Evolutionary conservation across 1,140 invertebrate species (phyloP).

Genomic region (Bombus superbus): DNA sequence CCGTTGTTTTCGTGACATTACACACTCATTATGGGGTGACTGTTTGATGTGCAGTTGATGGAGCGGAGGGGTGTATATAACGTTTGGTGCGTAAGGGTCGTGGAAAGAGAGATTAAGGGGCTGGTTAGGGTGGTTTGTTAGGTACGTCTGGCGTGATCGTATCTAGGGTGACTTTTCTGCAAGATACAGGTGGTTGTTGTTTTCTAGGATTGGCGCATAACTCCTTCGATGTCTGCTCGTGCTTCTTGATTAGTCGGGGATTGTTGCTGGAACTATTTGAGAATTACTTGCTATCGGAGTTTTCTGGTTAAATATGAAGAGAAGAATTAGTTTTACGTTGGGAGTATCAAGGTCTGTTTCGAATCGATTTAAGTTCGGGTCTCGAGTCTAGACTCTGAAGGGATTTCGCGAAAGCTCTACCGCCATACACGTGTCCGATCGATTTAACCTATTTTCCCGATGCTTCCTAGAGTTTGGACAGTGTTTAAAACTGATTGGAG

Average conservation of each 20-base stretch:
- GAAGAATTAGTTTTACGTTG: background rate
- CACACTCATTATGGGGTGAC: background rate
- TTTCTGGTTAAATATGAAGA: background rate
- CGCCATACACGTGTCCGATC: background rate
- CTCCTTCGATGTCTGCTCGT: no score
- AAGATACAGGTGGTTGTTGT: background rate
- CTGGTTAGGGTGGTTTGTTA: background rate
- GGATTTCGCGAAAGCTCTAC: slow-evolving; percentile 11
- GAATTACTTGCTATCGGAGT: background rate
- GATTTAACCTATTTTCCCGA: background rate
- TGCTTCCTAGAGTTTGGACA: background rate
- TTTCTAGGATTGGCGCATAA: background rate
- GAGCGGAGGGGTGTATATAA: no score
- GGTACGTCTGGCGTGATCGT: background rate
- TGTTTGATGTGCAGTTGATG: background rate
- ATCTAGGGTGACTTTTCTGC: background rate
- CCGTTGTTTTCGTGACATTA: background rate
- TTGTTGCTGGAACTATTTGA: background rate
- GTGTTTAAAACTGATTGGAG: background rate
- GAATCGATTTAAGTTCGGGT: background rate
- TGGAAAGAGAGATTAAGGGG: background rate
- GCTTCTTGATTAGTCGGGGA: background rate
- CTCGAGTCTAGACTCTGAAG: background rate
- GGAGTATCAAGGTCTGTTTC: background rate
- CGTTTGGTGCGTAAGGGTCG: background rate